phyloP scores from a whole-genome alignment of 2,888 invertebrate species.

The Melanostoma mellinum region DNA sequence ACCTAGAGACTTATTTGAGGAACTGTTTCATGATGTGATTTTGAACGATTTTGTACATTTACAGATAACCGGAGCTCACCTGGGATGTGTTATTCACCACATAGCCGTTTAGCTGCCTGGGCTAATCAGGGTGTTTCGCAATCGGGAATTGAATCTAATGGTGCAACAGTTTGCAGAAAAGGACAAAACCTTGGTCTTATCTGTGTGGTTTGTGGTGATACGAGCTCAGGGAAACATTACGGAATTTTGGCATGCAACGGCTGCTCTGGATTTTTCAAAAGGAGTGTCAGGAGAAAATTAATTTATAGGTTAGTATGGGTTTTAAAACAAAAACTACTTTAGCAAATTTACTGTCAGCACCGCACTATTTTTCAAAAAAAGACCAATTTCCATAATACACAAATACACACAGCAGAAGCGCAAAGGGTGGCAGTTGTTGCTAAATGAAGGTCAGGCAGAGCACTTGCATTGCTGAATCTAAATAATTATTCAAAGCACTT shows the following conservation, averaged over 20 bases:
- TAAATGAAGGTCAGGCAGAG: conserved; percentile 27
- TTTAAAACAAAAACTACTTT: conserved; percentile 10
- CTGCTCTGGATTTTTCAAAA: conserved; percentile 99
- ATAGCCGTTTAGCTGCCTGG: conserved; percentile 80
- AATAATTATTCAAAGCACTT: conserved; percentile 65
- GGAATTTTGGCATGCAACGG: conserved; percentile 99
- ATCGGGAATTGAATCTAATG: conserved; percentile 73
- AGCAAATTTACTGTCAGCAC: not conserved
- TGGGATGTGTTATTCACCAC: conserved; percentile 79
- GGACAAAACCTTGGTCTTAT: conserved; percentile 89
- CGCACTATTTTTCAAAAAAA: not conserved
- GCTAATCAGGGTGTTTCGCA: conserved; percentile 79
- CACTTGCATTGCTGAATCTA: conserved; percentile 54
- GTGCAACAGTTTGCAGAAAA: conserved; percentile 79
- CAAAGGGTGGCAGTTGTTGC: conserved; percentile 46
- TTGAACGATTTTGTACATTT: conserved; percentile 52
- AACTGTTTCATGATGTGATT: too few relatives aligned
- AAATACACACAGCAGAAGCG: conserved; percentile 17
- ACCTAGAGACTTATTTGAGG: too few relatives aligned
- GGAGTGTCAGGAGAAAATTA: conserved; percentile 96
- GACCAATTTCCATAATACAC: not conserved
- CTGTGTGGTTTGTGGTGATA: conserved; percentile 98
- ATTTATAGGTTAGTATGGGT: conserved; percentile 93
- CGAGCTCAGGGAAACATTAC: conserved; percentile 98
- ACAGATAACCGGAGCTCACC: conserved; percentile 79